Percentiles rank a stretch among this genome's conserved stretches.
Evolutionary conservation across 2,113 vertebrate genomes (phyloP).

Genomic region (Sinocyclocheilus anophthalmus): DNA sequence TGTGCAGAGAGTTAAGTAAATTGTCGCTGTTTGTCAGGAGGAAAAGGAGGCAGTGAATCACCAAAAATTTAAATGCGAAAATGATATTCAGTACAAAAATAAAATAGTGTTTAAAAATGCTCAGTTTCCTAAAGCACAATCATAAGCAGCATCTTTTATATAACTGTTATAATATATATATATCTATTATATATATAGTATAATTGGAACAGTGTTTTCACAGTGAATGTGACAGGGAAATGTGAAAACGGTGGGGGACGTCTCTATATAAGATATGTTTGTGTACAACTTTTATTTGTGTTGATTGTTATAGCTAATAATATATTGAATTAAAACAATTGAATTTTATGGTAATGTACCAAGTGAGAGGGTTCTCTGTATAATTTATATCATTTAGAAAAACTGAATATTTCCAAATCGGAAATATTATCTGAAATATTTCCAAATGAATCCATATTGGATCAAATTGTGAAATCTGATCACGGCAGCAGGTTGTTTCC

Average conservation of each 20-base stretch:
- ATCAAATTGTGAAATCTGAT: too few relatives aligned
- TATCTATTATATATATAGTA: too few relatives aligned
- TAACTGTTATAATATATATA: too few relatives aligned
- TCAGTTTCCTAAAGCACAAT: not conserved
- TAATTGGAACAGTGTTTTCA: not conserved
- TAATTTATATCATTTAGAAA: not conserved
- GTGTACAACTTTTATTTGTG: not conserved
- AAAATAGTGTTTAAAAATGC: not conserved
- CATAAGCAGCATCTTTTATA: not conserved
- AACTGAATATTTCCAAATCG: too few relatives aligned
- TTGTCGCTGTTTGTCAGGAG: not conserved
- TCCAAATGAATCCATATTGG: too few relatives aligned
- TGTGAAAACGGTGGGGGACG: not conserved
- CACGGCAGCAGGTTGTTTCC: constrained; percentile 16
- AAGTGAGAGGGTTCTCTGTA: not conserved
- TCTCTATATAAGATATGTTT: too few relatives aligned
- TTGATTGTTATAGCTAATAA: not conserved
- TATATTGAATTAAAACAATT: not conserved
- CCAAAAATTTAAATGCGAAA: constrained; percentile 53
- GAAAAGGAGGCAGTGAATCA: not conserved
- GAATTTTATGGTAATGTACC: not conserved
- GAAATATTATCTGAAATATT: too few relatives aligned
- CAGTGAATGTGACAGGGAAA: not conserved
- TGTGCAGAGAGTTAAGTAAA: constrained; percentile 11
- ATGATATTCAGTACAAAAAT: constrained; percentile 45